A percentile compares a stretch with the other conserved stretches of the same genome.
These are phyloP conservation scores for Haliaeetus leucogaster DNA, from an alignment of 2,113 vertebrate genomes.

Conservation along the genomic window DNA sequence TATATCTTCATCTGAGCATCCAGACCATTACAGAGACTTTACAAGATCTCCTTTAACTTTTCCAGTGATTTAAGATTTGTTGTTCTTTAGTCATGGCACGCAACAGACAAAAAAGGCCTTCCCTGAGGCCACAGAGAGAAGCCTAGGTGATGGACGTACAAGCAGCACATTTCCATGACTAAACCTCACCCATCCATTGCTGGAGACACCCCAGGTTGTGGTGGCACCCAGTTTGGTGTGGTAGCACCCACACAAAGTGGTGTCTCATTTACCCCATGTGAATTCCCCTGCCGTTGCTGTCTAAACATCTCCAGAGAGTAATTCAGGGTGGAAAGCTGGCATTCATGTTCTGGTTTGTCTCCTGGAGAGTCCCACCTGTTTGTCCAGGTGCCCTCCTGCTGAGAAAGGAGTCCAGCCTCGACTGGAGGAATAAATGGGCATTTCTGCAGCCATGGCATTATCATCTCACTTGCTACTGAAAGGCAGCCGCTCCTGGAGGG, in stretches of 20 bases:
- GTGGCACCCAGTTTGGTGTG: background rate
- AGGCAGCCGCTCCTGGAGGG: background rate
- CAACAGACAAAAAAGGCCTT: background rate
- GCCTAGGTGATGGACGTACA: background rate
- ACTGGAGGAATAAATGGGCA: background rate
- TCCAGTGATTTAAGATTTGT: background rate
- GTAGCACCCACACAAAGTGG: background rate
- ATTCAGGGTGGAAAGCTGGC: background rate
- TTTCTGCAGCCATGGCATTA: background rate
- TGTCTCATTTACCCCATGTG: background rate
- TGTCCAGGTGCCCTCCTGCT: background rate
- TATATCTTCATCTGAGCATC: background rate
- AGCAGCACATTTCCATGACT: background rate
- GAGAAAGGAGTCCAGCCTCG: background rate
- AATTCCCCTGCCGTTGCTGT: background rate
- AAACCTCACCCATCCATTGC: background rate
- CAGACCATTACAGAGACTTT: background rate
- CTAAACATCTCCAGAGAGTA: background rate
- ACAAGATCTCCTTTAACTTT: background rate
- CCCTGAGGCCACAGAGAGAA: background rate
- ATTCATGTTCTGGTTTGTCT: background rate
- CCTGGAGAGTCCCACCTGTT: background rate
- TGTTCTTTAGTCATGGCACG: background rate
- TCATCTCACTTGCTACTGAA: background rate
- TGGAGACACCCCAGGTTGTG: background rate